Evolutionary conservation across 2,797 vertebrate species (phyloP).

Genomic region (Peromyscus nudipes): DNA sequence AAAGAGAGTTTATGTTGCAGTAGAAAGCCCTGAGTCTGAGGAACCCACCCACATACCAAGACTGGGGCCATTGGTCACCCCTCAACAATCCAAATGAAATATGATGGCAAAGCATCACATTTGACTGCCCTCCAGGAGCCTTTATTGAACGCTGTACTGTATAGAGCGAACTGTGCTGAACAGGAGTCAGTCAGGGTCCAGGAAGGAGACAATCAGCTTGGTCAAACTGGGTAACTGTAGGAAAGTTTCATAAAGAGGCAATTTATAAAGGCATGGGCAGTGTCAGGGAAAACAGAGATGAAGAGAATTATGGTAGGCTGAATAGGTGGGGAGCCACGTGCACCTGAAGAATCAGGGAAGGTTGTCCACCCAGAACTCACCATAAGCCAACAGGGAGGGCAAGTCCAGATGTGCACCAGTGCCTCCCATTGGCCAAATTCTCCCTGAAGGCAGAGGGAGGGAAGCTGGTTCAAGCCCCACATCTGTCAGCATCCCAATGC

Average conservation of each 20-base stretch:
- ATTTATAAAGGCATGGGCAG: not conserved
- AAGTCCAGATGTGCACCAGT: fast-evolving
- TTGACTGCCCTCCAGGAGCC: not conserved
- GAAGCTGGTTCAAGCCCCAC: not conserved
- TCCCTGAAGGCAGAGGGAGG: not conserved
- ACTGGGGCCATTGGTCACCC: not conserved
- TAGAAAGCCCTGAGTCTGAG: not conserved
- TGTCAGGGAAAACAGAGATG: not conserved
- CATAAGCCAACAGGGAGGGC: not conserved
- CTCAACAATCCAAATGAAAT: not conserved
- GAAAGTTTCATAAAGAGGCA: not conserved
- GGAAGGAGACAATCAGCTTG: not conserved
- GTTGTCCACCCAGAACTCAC: not conserved
- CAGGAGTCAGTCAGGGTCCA: not conserved
- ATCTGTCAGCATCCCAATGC: not conserved
- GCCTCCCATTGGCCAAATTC: not conserved
- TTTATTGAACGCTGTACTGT: not conserved
- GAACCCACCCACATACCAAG: not conserved
- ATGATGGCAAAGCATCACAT: not conserved
- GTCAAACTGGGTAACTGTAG: not conserved
- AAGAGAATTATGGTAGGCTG: no score
- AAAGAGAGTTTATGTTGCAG: not conserved
- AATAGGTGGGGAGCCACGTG: not conserved
- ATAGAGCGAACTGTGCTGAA: not conserved
- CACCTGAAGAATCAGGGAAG: no score